Conservation (phyloP, 2,888 invertebrate species). For the Lucinisca nassula region DNA sequence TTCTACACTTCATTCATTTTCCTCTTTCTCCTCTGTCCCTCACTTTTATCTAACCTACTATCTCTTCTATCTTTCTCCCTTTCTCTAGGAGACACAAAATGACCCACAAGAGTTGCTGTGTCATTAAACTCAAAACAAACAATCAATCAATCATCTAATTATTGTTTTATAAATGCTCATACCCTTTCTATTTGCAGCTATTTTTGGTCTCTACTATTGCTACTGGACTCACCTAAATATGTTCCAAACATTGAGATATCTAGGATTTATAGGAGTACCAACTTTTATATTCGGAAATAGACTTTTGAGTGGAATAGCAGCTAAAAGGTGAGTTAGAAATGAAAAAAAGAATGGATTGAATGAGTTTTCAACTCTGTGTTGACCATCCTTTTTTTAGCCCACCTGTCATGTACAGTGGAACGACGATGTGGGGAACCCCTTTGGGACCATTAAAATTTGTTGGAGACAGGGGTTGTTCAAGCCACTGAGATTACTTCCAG, state of each 20-base stretch:
- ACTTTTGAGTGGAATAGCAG: slow-evolving; percentile 94
- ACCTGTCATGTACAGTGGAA: not conserved
- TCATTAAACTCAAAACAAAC: no score
- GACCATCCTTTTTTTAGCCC: no score
- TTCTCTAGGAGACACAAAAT: no score
- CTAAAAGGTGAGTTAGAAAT: slow-evolving; percentile 80
- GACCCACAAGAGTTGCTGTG: no score
- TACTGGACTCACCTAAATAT: slow-evolving; percentile 98
- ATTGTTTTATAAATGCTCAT: no score
- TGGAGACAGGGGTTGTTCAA: not conserved
- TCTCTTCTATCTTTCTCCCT: no score
- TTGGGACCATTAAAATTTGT: not conserved
- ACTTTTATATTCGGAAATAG: slow-evolving; percentile 98
- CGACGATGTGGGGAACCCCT: not conserved
- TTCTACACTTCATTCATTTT: no score
- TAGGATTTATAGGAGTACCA: slow-evolving; percentile 94
- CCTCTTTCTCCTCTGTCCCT: no score
- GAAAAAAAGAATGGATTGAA: not conserved
- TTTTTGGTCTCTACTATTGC: slow-evolving; percentile 95
- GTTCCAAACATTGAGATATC: slow-evolving; percentile 97
- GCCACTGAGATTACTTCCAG: no score
- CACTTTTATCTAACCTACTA: no score
- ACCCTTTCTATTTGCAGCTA: slow-evolving; percentile 90
- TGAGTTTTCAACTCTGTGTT: no score
- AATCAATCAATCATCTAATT: no score